A percentile compares a stretch with the other conserved stretches of the same genome.
Conservation (phyloP, 2,797 vertebrate genomes). For the Benthosema pterotum region DNA sequence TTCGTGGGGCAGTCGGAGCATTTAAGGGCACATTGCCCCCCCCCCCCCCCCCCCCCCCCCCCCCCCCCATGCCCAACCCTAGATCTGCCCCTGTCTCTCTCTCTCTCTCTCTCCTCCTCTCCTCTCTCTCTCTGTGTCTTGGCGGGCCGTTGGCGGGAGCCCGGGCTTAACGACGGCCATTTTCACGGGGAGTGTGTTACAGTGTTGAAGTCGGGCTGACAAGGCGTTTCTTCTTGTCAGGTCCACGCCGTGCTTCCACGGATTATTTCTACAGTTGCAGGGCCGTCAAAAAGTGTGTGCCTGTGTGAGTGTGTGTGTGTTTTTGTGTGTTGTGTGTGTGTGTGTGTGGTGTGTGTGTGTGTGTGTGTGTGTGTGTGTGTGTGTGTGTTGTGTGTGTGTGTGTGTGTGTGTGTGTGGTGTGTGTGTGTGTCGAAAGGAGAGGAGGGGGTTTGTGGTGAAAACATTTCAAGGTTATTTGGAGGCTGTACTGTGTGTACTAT, state of each 20-base stretch:
- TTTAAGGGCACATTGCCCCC: too few species aligned
- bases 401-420: too few species aligned
- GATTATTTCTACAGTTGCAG: constrained; percentile 6
- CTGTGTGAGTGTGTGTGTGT: too few species aligned
- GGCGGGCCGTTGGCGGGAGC: constrained; percentile 5
- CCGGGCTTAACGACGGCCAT: constrained; percentile 35
- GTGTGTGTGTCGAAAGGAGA: too few species aligned
- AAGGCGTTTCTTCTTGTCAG: constrained; percentile 21
- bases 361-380: too few species aligned
- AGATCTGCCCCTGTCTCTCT: constrained; percentile 24
- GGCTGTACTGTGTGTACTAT: not conserved
- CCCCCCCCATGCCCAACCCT: too few species aligned
- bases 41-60: too few species aligned
- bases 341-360: too few species aligned
- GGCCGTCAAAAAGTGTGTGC: constrained; percentile 15
- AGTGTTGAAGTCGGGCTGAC: constrained; percentile 11
- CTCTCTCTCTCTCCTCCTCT: constrained; percentile 29
- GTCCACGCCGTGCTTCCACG: not conserved
- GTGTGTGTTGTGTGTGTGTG: too few species aligned
- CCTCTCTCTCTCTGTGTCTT: not conserved
- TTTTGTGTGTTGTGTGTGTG: too few species aligned
- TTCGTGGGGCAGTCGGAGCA: too few species aligned
- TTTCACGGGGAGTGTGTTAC: constrained; percentile 34
- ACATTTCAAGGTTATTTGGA: constrained; percentile 23
- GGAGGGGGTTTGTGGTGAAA: too few species aligned